A percentile compares a stretch with the other conserved stretches of the same genome.
phyloP scores from a whole-genome alignment of 2,888 invertebrate genomes.

The Cryptocephalus moraei region DNA sequence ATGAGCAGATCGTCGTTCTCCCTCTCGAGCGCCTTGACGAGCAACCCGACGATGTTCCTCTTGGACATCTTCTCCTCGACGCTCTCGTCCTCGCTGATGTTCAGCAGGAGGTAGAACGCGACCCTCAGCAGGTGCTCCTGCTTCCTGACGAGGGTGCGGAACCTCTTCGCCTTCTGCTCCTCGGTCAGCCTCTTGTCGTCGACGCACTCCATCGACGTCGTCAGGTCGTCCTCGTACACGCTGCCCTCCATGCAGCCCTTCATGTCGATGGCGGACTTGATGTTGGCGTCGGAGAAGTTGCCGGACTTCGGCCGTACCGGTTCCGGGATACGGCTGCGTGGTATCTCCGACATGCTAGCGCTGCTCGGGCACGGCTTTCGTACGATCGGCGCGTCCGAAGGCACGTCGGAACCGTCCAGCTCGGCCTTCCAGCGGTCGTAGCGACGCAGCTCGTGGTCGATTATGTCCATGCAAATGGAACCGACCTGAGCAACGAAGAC shows the following conservation, averaged over 20 bases:
- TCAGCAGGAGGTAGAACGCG: slow-evolving; percentile 84
- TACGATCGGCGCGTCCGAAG: slow-evolving; percentile 32
- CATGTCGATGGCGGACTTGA: slow-evolving; percentile 40
- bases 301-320: slow-evolving; percentile 69
- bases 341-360: slow-evolving; percentile 49
- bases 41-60: slow-evolving; percentile 78
- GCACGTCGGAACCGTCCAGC: slow-evolving; percentile 46
- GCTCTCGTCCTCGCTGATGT: slow-evolving; percentile 90
- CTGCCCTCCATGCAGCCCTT: slow-evolving; percentile 51
- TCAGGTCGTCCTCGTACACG: slow-evolving; percentile 48
- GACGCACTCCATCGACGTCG: slow-evolving; percentile 36
- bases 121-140: slow-evolving; percentile 89
- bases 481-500: slow-evolving; percentile 59
- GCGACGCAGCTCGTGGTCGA: slow-evolving; percentile 88
- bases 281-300: slow-evolving; percentile 49
- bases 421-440: slow-evolving; percentile 88
- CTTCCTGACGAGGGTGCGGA: slow-evolving; percentile 81
- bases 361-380: slow-evolving; percentile 34
- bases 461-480: slow-evolving; percentile 91
- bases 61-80: slow-evolving; percentile 97
- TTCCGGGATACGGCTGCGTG: slow-evolving; percentile 54
- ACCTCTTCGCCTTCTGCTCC: slow-evolving; percentile 51
- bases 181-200: slow-evolving; percentile 34
- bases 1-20: slow-evolving; percentile 83
- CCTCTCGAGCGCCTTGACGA: slow-evolving; percentile 81